phyloP scores from a whole-genome alignment of 2,888 invertebrate genomes.

The Sphaeridia pumilis region DNA sequence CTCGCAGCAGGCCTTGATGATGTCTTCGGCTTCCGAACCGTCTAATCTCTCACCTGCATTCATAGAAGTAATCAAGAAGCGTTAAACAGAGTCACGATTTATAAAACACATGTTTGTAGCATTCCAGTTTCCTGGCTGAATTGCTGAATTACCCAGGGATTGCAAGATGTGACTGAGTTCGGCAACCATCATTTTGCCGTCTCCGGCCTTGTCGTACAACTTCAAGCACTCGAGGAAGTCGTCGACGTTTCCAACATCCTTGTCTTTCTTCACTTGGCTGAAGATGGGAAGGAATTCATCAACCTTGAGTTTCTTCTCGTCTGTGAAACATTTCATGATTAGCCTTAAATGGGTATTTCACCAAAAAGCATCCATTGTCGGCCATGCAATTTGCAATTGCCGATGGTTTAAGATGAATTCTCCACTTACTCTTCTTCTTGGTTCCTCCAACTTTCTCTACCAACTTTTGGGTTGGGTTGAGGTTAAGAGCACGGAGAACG shows the following conservation, averaged over 20 bases:
- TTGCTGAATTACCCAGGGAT: constrained; percentile 56
- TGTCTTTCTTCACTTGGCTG: constrained; percentile 89
- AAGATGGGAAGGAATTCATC: constrained; percentile 99
- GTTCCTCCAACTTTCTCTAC: constrained; percentile 93
- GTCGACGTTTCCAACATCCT: constrained; percentile 94
- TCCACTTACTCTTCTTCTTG: constrained; percentile 71
- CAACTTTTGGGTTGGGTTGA: constrained; percentile 86
- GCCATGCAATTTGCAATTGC: background rate
- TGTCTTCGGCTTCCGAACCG: constrained; percentile 62
- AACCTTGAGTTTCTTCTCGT: constrained; percentile 79
- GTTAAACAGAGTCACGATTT: background rate
- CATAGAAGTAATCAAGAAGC: no score
- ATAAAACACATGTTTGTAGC: background rate
- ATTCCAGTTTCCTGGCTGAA: background rate
- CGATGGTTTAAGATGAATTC: background rate
- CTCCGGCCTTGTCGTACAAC: constrained; percentile 97
- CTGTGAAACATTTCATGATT: constrained; percentile 37
- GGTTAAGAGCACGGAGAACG: constrained; percentile 84
- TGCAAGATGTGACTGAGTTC: constrained; percentile 93
- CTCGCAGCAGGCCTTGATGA: constrained; percentile 77
- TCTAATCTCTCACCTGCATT: constrained; percentile 59
- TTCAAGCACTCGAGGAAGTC: constrained; percentile 99
- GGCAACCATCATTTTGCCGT: constrained; percentile 91
- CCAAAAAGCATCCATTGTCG: background rate
- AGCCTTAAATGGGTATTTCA: background rate